Conservation (phyloP, 2,888 invertebrate genomes). For the Prenolepis imparis region DNA sequence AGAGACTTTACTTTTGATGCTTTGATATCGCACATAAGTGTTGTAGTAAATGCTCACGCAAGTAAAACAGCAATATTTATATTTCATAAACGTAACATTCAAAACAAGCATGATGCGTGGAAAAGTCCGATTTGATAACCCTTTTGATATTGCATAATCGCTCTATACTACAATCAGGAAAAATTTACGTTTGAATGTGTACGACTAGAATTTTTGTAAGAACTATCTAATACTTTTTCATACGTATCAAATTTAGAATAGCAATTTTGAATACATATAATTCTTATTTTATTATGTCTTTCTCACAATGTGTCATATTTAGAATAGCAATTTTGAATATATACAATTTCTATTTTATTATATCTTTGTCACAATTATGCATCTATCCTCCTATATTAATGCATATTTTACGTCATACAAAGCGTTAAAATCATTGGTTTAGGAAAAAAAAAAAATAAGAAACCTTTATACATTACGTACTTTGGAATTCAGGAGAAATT, state of each 20-base stretch:
- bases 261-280: background rate
- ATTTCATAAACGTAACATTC: background rate
- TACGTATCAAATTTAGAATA: background rate
- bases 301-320: background rate
- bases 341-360: background rate
- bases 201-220: background rate
- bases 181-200: background rate
- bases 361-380: background rate
- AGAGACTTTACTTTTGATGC: background rate
- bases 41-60: background rate
- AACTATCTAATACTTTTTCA: background rate
- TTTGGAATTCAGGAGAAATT: background rate
- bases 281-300: background rate
- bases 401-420: background rate
- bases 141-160: constrained; percentile 60
- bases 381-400: background rate
- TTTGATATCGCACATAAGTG: background rate
- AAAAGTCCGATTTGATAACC: constrained; percentile 70
- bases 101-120: constrained; percentile 15
- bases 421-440: background rate
- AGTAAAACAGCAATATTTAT: background rate
- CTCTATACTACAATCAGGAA: background rate
- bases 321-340: background rate
- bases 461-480: background rate
- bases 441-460: background rate